Evolutionary conservation across 2,888 invertebrate genomes (phyloP).

Genomic region (Lepidocyrtoides sp.): DNA sequence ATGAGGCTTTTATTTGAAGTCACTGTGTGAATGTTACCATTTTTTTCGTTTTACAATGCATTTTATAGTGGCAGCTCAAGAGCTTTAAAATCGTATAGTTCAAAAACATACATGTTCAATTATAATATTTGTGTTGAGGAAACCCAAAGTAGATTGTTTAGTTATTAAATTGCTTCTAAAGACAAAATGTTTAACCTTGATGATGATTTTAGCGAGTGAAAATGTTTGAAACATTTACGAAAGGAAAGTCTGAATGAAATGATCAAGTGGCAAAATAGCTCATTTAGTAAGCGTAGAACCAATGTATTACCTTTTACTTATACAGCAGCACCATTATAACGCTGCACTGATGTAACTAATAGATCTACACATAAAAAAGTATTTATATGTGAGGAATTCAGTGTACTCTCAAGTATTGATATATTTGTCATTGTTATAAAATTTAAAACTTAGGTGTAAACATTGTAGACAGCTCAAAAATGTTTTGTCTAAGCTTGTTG

Average conservation of each 20-base stretch:
- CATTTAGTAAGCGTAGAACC: neutral
- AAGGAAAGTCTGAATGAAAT: constrained; percentile 67
- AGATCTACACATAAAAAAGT: no score
- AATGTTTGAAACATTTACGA: constrained; percentile 56
- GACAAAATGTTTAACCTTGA: neutral
- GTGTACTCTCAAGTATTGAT: no score
- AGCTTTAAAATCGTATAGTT: constrained; percentile 40
- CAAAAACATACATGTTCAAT: no score
- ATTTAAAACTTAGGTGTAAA: neutral
- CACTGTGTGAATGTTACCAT: constrained; percentile 15
- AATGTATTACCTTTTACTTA: no score
- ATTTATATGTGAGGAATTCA: no score
- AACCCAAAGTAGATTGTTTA: neutral
- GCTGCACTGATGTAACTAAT: no score
- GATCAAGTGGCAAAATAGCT: constrained; percentile 64
- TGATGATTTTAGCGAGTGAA: neutral
- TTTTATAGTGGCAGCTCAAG: neutral
- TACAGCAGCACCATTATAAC: no score
- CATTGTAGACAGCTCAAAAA: neutral
- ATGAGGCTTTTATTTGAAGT: neutral
- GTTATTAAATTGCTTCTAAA: neutral
- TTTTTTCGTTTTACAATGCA: neutral
- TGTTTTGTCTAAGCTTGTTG: neutral
- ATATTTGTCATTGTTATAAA: neutral
- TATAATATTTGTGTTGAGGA: no score